Conservation (phyloP, 2,797 vertebrate species). For the Eurystomus glaucurus region DNA sequence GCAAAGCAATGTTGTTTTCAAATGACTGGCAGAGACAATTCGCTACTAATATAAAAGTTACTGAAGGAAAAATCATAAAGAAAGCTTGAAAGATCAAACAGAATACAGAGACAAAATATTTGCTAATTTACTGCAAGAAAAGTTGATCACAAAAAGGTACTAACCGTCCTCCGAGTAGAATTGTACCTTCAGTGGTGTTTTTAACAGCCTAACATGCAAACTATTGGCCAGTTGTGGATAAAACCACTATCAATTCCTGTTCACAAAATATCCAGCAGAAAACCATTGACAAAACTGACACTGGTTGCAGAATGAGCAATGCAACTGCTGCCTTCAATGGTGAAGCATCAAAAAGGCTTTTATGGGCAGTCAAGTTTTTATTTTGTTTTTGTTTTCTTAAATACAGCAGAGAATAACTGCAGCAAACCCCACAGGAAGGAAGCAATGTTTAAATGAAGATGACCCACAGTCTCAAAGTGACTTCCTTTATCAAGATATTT, state of each 20-base stretch:
- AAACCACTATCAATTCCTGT: background rate
- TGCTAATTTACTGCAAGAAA: background rate
- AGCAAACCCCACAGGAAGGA: background rate
- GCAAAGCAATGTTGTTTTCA: background rate
- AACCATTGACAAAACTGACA: background rate
- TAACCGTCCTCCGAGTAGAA: accelerated
- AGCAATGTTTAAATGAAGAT: background rate
- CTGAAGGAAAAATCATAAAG: background rate
- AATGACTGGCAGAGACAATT: background rate
- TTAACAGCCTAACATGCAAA: background rate
- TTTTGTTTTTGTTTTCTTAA: background rate
- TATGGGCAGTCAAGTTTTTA: background rate
- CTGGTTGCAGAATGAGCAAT: background rate
- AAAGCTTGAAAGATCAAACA: background rate
- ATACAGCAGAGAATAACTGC: background rate
- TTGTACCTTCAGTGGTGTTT: background rate
- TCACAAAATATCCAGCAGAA: background rate
- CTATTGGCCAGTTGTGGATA: background rate
- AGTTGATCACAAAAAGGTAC: background rate
- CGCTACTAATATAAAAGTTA: background rate
- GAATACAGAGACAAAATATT: background rate
- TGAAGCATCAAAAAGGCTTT: background rate
- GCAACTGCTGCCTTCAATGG: background rate
- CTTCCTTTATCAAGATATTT: background rate
- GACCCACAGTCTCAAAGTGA: background rate